Base-by-base conservation (phyloP, 2,113 vertebrate genomes). In the Chitala chitala region DNA sequence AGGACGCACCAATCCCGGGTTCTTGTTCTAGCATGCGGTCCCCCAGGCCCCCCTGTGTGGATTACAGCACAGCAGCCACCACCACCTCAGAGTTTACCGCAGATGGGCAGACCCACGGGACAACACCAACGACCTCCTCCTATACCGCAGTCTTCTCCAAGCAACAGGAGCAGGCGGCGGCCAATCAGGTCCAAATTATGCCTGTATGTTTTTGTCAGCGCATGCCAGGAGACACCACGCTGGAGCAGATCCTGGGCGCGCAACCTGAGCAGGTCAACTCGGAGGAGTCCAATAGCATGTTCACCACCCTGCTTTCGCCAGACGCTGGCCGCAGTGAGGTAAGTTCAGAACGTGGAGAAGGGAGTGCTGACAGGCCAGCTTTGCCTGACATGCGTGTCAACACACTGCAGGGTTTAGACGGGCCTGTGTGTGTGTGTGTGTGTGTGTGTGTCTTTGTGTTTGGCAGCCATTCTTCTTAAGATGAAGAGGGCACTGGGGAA, bases 211-310 rank as follows among this genome's bases (percentile, higher is more conserved):
- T 87, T 44, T 85, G 85, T 0, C 87, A 88, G 76, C 79, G 83
- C 50, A 79, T 83, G 3, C 71, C 83, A 5, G 78, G 84, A 74
- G 82, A 78, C 42, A 40, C 81, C 53, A 72, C 87, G 33, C 81
- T 88, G 76, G 87, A 88, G 73, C 85, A 86, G 71, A 87, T 87
- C 72, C 76, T 87, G 1, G 81, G 82, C 0, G 76, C 65, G 26
- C 84, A 84, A 75, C 61, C 82, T 50, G 83, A 61, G 54, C 83
- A 86, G 71, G 66, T 84, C 36, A 61, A 72, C 44, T 38, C 61
- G 13, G 36, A 50, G 69, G 84, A 87, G 58, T 77, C 76, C 7
- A 86, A 80, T 0, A 70, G 71, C 44, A 78, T 84, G 42, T 77
- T 86, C 56, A 59, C 77, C 69, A 51, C 83, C 1, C 82, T 84